Base-by-base conservation (phyloP, 2,797 vertebrate species). In the Eulemur albifrons region DNA sequence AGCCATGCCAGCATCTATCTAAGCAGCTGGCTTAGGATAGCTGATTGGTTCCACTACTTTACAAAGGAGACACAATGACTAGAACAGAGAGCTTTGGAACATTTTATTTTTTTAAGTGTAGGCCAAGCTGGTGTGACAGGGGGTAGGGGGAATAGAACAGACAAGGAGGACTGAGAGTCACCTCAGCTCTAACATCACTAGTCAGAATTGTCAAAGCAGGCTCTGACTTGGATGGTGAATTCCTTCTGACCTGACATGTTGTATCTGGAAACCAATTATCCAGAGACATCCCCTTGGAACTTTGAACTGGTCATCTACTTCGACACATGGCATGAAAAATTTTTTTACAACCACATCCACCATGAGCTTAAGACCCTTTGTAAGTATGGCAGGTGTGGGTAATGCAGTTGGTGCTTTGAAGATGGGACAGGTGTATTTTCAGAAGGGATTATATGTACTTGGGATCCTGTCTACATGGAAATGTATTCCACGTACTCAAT, bases 21-120 rank as follows among this genome's bases (percentile, higher is more conserved):
- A 87, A 94, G 93, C 95, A 97, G 90, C 50, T 89, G 25, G 86
- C 93, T 97, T 95, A 96, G 97, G 82, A 97, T 84, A 72, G 59
- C 82, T 88, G 85, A 96, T 97, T 96, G 94, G 96, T 98, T 98
- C 96, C 95, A 96, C 92, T 95, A 4, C 61, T 96, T 97, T 97
- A 96, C 88, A 94, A 92, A 96, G 88, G 90, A 98, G 92, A 96
- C 88, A 80, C 75, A 48, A 38, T 59, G 94, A 90, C 88, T 79
- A 96, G 79, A 97, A 98, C 93, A 94, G 95, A 98, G 67, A 61
- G 92, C 92, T 97, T 95, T 93, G 97, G 90, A 73, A 93, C 83
- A 96, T 89, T 96, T 94, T 96, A 82, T 79, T 35, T 21, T 75
- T 75, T 75, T 75, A 75, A 82, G 70, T 43, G 30, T 57, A 81